Conservation (phyloP, 2,888 invertebrate genomes). For the Timandra comae region DNA sequence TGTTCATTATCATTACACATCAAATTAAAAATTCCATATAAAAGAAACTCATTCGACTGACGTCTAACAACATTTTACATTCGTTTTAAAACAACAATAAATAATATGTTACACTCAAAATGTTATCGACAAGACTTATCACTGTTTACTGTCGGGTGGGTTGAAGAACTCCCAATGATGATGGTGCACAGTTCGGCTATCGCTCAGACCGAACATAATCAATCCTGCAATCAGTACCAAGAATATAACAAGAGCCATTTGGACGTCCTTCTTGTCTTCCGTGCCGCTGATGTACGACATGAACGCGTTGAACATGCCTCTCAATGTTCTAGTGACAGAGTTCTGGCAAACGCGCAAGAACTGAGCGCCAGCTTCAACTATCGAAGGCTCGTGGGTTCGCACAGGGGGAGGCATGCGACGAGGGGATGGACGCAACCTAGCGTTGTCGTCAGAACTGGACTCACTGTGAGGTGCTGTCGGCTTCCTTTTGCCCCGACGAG, state of each 20-base stretch:
- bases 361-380: constrained; percentile 83
- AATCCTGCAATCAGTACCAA: constrained; percentile 86
- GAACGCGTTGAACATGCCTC: constrained; percentile 81
- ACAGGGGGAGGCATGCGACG: constrained; percentile 52
- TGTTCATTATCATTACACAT: no score
- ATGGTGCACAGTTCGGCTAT: constrained; percentile 84
- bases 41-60: not conserved
- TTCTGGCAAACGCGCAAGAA: constrained; percentile 82
- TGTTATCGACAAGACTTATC: constrained; percentile 16
- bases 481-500: constrained; percentile 68
- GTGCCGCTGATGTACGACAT: constrained; percentile 78
- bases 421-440: constrained; percentile 57
- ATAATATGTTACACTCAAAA: not conserved
- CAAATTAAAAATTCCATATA: no score
- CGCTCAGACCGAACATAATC: constrained; percentile 84
- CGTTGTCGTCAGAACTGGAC: constrained; percentile 68
- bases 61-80: not conserved
- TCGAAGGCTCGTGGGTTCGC: constrained; percentile 78
- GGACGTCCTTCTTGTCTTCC: constrained; percentile 83
- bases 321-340: constrained; percentile 79
- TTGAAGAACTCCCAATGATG: constrained; percentile 94
- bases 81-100: not conserved
- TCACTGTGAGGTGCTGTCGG: constrained; percentile 58
- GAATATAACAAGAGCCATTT: constrained; percentile 86
- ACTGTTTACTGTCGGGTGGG: constrained; percentile 81